Conservation (phyloP, 2,888 invertebrate genomes). For the Tetranychus piercei region DNA sequence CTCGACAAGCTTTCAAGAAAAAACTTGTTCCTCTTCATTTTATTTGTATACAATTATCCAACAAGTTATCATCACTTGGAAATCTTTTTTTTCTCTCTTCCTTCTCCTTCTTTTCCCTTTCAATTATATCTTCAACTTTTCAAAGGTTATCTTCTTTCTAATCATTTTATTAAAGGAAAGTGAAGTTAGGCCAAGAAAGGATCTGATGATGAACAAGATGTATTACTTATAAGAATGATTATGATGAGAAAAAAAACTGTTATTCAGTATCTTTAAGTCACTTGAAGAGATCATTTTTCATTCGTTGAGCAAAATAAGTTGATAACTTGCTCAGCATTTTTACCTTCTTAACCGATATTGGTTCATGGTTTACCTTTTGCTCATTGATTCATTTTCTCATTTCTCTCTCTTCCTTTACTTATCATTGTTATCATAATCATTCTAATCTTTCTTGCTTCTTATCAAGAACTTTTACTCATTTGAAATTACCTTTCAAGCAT, state of each 20-base stretch:
- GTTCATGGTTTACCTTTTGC: no score
- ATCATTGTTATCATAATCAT: background rate
- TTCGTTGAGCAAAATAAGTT: background rate
- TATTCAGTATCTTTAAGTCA: background rate
- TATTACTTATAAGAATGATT: background rate
- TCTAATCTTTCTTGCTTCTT: no score
- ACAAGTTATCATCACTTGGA: background rate
- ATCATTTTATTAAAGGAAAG: no score
- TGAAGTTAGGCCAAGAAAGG: background rate
- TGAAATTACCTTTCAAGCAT: no score
- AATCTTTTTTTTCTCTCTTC: background rate
- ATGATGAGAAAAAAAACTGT: background rate
- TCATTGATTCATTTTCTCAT: background rate
- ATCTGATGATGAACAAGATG: slow-evolving; percentile 5
- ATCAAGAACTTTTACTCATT: no score
- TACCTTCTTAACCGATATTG: no score
- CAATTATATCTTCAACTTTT: no score
- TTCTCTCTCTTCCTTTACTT: background rate
- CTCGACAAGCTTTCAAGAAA: background rate
- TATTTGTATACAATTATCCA: background rate
- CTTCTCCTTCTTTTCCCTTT: background rate
- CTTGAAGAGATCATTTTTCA: background rate
- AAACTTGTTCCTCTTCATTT: background rate
- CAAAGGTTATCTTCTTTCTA: background rate
- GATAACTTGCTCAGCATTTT: no score